Conservation (phyloP, 2,888 invertebrate species). For the Cloeon dipterum region DNA sequence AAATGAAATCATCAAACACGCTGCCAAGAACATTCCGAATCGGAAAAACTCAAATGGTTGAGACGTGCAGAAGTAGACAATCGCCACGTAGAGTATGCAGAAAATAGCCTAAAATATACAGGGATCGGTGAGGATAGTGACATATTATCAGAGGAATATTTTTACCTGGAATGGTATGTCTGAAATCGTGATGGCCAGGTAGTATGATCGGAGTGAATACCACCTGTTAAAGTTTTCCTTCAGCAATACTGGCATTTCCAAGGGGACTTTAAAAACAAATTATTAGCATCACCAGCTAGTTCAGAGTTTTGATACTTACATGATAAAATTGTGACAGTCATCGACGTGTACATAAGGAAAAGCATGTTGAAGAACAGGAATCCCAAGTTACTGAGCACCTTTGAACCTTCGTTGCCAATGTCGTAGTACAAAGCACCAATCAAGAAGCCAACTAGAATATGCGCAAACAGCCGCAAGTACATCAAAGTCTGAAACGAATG, state of each 20-base stretch:
- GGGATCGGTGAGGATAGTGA: slow-evolving; percentile 1
- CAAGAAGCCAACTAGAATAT: slow-evolving; percentile 75
- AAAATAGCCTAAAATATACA: slow-evolving; percentile 56
- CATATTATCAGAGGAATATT: too few relatives aligned
- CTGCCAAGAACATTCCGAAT: slow-evolving; percentile 69
- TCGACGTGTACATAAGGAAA: slow-evolving; percentile 98
- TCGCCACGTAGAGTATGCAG: slow-evolving; percentile 74
- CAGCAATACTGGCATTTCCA: slow-evolving; percentile 84
- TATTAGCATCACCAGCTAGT: neutral
- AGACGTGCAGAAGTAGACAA: slow-evolving; percentile 85
- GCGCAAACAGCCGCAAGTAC: slow-evolving; percentile 82
- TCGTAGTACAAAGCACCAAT: slow-evolving; percentile 90
- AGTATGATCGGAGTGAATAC: slow-evolving; percentile 88
- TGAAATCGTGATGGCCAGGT: slow-evolving; percentile 83
- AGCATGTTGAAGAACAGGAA: slow-evolving; percentile 97
- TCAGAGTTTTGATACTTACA: slow-evolving; percentile 36
- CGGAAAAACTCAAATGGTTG: slow-evolving; percentile 68
- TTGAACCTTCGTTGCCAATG: slow-evolving; percentile 88
- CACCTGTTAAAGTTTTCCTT: slow-evolving; percentile 93
- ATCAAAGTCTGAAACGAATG: slow-evolving; percentile 58
- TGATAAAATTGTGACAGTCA: slow-evolving; percentile 95
- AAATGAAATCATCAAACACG: slow-evolving; percentile 75
- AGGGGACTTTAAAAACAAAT: slow-evolving; percentile 42
- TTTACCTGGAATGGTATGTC: slow-evolving; percentile 94
- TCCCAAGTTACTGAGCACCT: slow-evolving; percentile 87